Evolutionary conservation across 2,888 invertebrate species (phyloP), one percentile per base, ranked within the genome.

Genomic region (Tupiocoris notatus): DNA sequence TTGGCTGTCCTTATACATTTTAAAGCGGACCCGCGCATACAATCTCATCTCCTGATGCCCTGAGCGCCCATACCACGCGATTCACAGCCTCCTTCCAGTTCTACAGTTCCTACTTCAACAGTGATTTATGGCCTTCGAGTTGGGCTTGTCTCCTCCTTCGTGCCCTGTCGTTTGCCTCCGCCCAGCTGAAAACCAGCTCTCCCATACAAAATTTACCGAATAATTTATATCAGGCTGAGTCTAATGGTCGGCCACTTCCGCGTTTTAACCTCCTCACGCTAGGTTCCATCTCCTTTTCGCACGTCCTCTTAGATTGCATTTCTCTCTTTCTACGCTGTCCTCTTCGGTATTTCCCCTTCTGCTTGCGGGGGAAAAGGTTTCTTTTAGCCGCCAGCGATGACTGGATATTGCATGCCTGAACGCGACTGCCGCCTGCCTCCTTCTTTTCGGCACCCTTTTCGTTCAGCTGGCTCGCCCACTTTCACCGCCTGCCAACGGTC

Each of bases 241-340:
- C 65, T 65, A 65, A 65, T 65, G 65, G 65, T 65, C 18, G 65
- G 65, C 65, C 65, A 65, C 65, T 65, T 65, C 65, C 65, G 65
- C 65, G 39, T 65, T 65, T 65, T 65, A 25, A 65, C 65, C 65
- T 39, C 20, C 12, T 39, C 39, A 12, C 39, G 3, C 12, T n/a
- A n/a, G n/a, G n/a, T 39, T 39, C 39, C 65, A 2, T 65, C 65
- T 39, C 65, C 1, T 39, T 39, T 39, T 12, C 3, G 65, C 65
- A 65, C 65, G 20, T 39, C 25, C 39, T 65, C 65, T 39, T 12
- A 7, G 39, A 12, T 12, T 12, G 39, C 39, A 3, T 12, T 39
- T 39, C 12, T 39, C 39, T 39, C 12, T 39, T 12, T 3, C 6
- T 39, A 3, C 39, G 39, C 39, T 39, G n/a, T 7, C 63, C 23